Percentiles rank a stretch among this genome's conserved stretches.
phyloP scores from a whole-genome alignment of 2,888 invertebrate species.

The Meteorus colon region DNA sequence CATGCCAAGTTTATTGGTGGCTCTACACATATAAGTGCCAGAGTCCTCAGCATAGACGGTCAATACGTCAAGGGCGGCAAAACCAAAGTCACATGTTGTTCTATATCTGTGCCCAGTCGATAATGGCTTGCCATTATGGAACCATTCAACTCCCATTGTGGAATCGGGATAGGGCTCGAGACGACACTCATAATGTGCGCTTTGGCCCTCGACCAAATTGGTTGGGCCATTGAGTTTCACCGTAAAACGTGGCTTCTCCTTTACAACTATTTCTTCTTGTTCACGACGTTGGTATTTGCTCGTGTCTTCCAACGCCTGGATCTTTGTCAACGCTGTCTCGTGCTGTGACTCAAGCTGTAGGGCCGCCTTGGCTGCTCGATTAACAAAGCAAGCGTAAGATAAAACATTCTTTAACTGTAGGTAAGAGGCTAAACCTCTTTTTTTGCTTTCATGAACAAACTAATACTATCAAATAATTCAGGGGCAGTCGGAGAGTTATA shows the following conservation, averaged over 20 bases:
- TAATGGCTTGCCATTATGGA: slow-evolving; percentile 92
- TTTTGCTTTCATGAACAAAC: background rate
- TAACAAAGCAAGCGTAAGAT: slow-evolving; percentile 54
- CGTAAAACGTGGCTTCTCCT: slow-evolving; percentile 88
- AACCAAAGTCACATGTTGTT: slow-evolving; percentile 97
- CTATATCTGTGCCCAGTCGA: slow-evolving; percentile 93
- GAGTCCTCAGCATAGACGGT: slow-evolving; percentile 96
- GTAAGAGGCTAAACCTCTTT: background rate
- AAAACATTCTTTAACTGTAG: slow-evolving; percentile 12
- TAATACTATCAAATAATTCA: background rate
- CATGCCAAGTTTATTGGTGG: slow-evolving; percentile 89
- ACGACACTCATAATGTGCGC: slow-evolving; percentile 93
- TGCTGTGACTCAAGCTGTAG: slow-evolving; percentile 92
- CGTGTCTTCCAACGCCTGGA: slow-evolving; percentile 89
- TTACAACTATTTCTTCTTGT: slow-evolving; percentile 86
- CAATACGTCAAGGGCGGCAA: slow-evolving; percentile 95
- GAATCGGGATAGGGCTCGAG: slow-evolving; percentile 95
- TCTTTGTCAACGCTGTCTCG: slow-evolving; percentile 90
- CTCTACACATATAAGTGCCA: slow-evolving; percentile 92
- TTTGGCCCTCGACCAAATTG: slow-evolving; percentile 90
- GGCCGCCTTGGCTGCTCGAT: slow-evolving; percentile 84
- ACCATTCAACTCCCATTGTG: slow-evolving; percentile 92
- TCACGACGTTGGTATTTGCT: slow-evolving; percentile 86
- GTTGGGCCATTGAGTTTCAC: slow-evolving; percentile 90
- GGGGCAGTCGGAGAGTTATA: background rate